These are phyloP conservation scores for Sisor rabdophorus DNA, from an alignment of 2,113 vertebrate species.

Conservation along the genomic window DNA sequence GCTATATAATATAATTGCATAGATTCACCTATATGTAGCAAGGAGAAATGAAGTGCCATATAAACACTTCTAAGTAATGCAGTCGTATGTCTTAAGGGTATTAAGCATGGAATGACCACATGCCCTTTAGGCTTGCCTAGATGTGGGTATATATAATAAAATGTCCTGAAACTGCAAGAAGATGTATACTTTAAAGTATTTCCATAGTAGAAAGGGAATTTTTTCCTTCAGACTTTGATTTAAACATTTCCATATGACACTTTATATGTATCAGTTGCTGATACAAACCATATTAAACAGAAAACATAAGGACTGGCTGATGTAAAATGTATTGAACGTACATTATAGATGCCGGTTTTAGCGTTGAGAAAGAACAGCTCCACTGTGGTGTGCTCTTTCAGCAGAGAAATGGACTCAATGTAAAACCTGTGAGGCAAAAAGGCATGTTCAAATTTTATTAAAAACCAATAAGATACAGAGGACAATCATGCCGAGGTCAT, in stretches of 20 bases:
- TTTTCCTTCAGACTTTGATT: neutral
- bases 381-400: conserved; percentile 94
- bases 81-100: neutral
- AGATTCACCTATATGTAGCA: neutral
- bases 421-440: conserved; percentile 80
- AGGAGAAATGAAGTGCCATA: neutral
- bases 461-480: neutral
- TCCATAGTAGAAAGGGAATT: neutral
- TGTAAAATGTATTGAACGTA: conserved; percentile 59
- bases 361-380: conserved; percentile 97
- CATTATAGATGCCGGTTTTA: conserved; percentile 93
- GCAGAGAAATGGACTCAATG: conserved; percentile 92
- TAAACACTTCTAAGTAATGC: neutral
- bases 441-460: conserved; percentile 24
- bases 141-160: neutral
- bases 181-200: neutral
- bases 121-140: neutral
- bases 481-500: neutral
- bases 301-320: neutral
- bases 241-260: neutral
- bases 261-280: neutral
- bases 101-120: neutral
- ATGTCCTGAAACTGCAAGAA: neutral
- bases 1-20: neutral
- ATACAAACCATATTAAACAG: neutral